Conservation (phyloP, 2,797 vertebrate species). For the Neosalanx taihuensis region DNA sequence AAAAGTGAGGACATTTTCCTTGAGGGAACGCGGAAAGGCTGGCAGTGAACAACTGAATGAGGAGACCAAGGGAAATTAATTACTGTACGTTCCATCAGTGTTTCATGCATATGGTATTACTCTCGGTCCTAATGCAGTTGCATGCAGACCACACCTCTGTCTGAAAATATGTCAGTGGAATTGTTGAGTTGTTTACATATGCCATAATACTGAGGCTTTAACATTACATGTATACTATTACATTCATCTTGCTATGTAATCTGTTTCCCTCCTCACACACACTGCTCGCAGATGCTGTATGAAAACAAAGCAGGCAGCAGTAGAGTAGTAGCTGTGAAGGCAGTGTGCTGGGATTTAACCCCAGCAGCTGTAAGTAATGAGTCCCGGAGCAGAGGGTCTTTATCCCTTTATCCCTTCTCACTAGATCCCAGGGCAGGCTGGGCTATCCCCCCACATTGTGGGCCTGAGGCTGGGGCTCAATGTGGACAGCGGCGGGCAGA, state of each 20-base stretch:
- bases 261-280: slow-evolving; percentile 3
- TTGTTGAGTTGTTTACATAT: slow-evolving; percentile 32
- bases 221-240: slow-evolving; percentile 24
- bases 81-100: background rate
- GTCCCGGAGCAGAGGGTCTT: slow-evolving; percentile 80
- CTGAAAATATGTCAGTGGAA: slow-evolving; percentile 25
- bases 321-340: slow-evolving; percentile 56
- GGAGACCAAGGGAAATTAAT: background rate
- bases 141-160: background rate
- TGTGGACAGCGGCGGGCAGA: background rate
- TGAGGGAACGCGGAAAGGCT: slow-evolving; percentile 19
- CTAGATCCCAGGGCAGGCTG: slow-evolving; percentile 74
- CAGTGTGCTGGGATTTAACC: slow-evolving; percentile 67
- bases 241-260: slow-evolving; percentile 30
- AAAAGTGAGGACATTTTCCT: slow-evolving; percentile 31
- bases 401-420: slow-evolving; percentile 90
- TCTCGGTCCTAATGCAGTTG: background rate
- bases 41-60: slow-evolving; percentile 18
- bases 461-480: slow-evolving; percentile 17
- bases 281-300: slow-evolving; percentile 43
- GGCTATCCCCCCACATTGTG: slow-evolving; percentile 49
- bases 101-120: background rate
- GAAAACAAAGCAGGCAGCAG: slow-evolving; percentile 62
- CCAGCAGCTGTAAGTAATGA: slow-evolving; percentile 88
- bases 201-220: slow-evolving; percentile 21